Evolutionary conservation across 2,797 vertebrate species (phyloP).

Genomic region (Ataeniobius toweri): DNA sequence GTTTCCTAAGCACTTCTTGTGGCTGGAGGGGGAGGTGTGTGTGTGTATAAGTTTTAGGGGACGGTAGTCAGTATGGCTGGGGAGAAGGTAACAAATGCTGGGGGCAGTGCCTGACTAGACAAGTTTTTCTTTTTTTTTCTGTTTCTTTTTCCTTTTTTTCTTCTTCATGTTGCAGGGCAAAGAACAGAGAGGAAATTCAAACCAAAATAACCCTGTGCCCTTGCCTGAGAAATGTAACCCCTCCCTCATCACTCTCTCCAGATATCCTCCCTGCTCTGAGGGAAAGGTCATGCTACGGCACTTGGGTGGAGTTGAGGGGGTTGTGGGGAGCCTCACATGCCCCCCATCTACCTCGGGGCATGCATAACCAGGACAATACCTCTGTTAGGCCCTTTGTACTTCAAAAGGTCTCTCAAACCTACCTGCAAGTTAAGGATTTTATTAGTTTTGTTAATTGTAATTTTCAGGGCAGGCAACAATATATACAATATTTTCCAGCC

Average conservation of each 20-base stretch:
- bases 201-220: conserved; percentile 76
- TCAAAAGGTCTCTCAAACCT: conserved; percentile 1
- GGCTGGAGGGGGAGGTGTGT: conserved; percentile 56
- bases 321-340: conserved; percentile 22
- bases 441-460: conserved; percentile 3
- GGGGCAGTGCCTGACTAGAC: conserved; percentile 72
- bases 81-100: conserved; percentile 64
- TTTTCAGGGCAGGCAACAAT: not conserved
- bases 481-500: not conserved
- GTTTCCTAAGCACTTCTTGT: conserved; percentile 71
- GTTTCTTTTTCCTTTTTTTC: conserved; percentile 19
- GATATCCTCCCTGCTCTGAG: conserved; percentile 65
- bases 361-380: conserved; percentile 39
- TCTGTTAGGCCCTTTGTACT: conserved; percentile 8
- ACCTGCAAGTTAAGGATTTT: not conserved
- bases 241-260: conserved; percentile 53
- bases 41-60: conserved; percentile 37
- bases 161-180: conserved; percentile 63
- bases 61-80: conserved; percentile 57
- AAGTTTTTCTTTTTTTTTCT: conserved; percentile 40
- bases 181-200: conserved; percentile 77
- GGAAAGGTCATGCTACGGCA: conserved; percentile 68
- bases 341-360: conserved; percentile 31
- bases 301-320: conserved; percentile 43
- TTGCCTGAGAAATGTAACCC: conserved; percentile 67